Evolutionary conservation across 1,140 invertebrate genomes (phyloP), one percentile per base, ranked within the genome.

Genomic region (Sinella curviseta): DNA sequence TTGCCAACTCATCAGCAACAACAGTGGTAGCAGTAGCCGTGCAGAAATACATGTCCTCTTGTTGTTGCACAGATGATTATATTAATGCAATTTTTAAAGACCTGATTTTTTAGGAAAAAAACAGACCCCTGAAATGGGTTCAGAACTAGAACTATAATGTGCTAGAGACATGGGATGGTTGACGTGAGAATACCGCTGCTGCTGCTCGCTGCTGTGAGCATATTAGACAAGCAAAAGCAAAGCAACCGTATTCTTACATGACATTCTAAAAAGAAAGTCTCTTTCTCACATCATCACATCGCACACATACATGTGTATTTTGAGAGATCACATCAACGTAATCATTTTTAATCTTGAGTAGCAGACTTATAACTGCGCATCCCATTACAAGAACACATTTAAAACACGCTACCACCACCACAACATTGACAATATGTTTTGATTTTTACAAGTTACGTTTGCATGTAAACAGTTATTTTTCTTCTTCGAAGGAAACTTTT

Each of bases 1-100:
- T 26, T 70, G 65, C 65, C 65, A 70, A 70, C 65, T 70, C 65
- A 70, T 70, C 65, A 70, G 31, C 57, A n/a, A 26, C 57, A 8
- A 8, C 24, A 65, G 16, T 65, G 39, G 39, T 48, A 12, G 39
- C 8, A 4, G 57, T 8, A 65, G 16, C 16, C 24, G 24, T n/a
- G 3, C 24, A 26, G 57, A n/a, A 65, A n/a, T n/a, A n/a, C n/a
- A n/a, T n/a, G n/a, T n/a, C n/a, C n/a, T n/a, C n/a, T n/a, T n/a
- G n/a, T n/a, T n/a, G 55, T n/a, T 17, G 24, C 24, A 3, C 14
- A n/a, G 4, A 60, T 60, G 14, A n/a, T 60, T 60, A 60, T 60
- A 60, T 60, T 60, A 60, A 60, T 60, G 55, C 55, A 8, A 60
- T 60, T 60, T 60, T 60, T 14, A 60, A 60, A 24, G 24, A 8